Percentiles rank a stretch among this genome's conserved stretches.
These are phyloP conservation scores for Tachina fera DNA, from an alignment of 2,888 invertebrate genomes.

Conservation along the genomic window DNA sequence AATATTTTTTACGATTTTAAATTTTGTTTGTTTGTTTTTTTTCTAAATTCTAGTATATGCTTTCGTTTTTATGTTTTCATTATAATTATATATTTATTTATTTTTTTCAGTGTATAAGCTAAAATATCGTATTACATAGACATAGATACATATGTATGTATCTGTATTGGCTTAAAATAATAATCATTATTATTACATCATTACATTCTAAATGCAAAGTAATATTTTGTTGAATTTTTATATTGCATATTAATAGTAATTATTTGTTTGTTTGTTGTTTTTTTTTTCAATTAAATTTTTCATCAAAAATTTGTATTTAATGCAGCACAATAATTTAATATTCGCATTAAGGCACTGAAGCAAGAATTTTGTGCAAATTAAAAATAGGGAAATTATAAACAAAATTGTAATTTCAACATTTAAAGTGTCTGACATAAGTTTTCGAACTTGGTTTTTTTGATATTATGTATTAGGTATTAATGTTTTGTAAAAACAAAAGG, in stretches of 20 bases:
- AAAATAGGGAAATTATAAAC: slow-evolving; percentile 69
- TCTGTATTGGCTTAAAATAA: slow-evolving; percentile 64
- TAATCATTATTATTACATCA: slow-evolving; percentile 39
- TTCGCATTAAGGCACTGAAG: slow-evolving; percentile 81
- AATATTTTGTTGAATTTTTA: slow-evolving; percentile 58
- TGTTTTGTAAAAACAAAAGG: no score
- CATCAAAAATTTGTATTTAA: slow-evolving; percentile 69
- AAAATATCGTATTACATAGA: slow-evolving; percentile 52
- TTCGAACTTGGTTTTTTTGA: background rate
- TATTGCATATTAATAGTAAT: slow-evolving; percentile 29
- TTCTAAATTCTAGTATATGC: slow-evolving; percentile 54
- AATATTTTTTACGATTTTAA: slow-evolving; percentile 39
- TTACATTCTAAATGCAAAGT: slow-evolving; percentile 63
- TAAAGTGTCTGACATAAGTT: slow-evolving; percentile 7
- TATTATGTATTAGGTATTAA: no score
- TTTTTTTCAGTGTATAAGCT: slow-evolving; percentile 66
- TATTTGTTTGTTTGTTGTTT: slow-evolving; percentile 37
- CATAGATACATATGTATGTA: no score
- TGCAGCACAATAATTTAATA: slow-evolving; percentile 65
- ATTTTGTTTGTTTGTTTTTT: slow-evolving; percentile 22
- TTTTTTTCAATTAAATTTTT: slow-evolving; percentile 48
- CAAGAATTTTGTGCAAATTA: slow-evolving; percentile 79
- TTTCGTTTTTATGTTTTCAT: slow-evolving; percentile 35
- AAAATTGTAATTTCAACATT: slow-evolving; percentile 22
- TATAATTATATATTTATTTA: slow-evolving; percentile 25